phyloP scores from a whole-genome alignment of 1,140 invertebrate genomes.

The Ips typographus region DNA sequence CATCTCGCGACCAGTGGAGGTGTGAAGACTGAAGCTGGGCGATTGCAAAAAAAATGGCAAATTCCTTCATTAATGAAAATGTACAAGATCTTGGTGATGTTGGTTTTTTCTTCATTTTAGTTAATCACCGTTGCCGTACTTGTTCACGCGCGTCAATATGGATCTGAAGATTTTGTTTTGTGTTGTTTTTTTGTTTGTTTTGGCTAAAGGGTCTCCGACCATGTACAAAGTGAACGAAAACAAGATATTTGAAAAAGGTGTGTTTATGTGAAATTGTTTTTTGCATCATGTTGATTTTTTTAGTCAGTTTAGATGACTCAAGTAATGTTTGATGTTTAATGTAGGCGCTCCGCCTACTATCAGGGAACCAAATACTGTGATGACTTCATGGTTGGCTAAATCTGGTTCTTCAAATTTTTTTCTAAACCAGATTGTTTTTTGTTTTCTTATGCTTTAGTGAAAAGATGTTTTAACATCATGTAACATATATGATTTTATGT shows the following conservation, averaged over 20 bases:
- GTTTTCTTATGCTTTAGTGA: no score
- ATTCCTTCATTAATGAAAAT: constrained; percentile 14
- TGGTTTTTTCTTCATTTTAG: constrained; percentile 16
- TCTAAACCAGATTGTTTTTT: no score
- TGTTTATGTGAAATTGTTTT: constrained; percentile 7
- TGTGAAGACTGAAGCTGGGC: background rate
- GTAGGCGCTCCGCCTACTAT: no score
- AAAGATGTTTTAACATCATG: no score
- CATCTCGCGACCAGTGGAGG: no score
- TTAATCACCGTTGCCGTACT: background rate
- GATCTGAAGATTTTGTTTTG: constrained; percentile 26
- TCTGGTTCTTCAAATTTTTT: no score
- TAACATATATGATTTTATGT: no score
- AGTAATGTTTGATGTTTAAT: no score
- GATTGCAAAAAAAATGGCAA: constrained; percentile 18
- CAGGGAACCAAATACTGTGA: no score
- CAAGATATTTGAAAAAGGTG: constrained; percentile 45
- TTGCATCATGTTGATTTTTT: background rate
- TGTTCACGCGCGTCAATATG: constrained; percentile 5
- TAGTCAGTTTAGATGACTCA: no score
- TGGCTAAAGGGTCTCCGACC: constrained; percentile 35
- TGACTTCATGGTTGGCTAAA: no score
- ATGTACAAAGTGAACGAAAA: constrained; percentile 47
- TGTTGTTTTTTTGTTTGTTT: constrained; percentile 2
- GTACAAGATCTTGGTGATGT: constrained; percentile 11